These are phyloP conservation scores for Gambusia holbrooki DNA, from an alignment of 2,113 vertebrate genomes.

Conservation along the genomic window DNA sequence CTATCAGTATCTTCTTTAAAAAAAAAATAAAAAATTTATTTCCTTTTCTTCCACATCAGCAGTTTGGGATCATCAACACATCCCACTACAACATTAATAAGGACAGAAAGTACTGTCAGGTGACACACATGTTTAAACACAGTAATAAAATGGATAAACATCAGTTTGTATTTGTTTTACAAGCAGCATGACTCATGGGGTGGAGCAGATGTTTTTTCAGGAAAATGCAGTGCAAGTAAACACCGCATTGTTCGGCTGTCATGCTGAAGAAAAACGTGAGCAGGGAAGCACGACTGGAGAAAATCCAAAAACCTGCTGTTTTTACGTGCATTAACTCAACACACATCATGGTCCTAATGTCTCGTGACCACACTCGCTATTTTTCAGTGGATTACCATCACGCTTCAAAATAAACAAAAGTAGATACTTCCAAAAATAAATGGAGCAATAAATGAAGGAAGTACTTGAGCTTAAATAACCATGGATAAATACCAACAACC, in stretches of 20 bases:
- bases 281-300: background rate
- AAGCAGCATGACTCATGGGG: slow-evolving; percentile 39
- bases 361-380: background rate
- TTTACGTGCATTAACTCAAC: background rate
- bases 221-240: slow-evolving; percentile 19
- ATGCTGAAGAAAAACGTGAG: background rate
- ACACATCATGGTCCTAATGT: background rate
- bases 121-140: background rate
- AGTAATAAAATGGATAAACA: slow-evolving; percentile 21
- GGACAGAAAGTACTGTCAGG: background rate
- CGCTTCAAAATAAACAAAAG: background rate
- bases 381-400: background rate
- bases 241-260: background rate
- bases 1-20: no score
- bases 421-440: background rate
- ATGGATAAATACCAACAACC: background rate
- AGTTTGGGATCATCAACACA: no score
- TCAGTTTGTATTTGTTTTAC: slow-evolving; percentile 23
- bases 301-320: background rate
- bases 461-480: background rate
- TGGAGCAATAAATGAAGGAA: background rate
- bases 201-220: slow-evolving; percentile 13
- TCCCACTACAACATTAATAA: background rate
- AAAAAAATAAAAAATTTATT: no score
- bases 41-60: no score